phyloP scores from a whole-genome alignment of 1,140 invertebrate genomes.

The Penaeus vannamei region DNA sequence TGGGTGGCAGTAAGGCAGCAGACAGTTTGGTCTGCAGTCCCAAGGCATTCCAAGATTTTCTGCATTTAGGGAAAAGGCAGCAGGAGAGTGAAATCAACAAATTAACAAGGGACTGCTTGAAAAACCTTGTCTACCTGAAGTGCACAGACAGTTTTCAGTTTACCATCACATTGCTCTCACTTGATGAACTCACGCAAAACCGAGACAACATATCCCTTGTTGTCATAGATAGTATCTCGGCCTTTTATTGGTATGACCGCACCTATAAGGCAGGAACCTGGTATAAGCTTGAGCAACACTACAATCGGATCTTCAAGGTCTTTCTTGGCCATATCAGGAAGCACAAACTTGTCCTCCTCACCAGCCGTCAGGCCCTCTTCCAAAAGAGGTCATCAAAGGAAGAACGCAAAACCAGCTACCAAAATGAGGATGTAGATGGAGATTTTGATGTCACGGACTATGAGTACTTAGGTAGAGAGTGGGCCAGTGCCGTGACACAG shows the following conservation, averaged over 20 bases:
- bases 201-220: neutral
- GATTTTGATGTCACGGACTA: neutral
- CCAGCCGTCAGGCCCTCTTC: neutral
- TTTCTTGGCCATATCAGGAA: neutral
- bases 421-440: neutral
- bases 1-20: neutral
- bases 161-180: neutral
- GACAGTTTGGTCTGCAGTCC: neutral
- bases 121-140: neutral
- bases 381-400: neutral
- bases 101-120: conserved; percentile 1
- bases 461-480: neutral
- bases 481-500: too few species aligned
- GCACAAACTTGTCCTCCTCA: neutral
- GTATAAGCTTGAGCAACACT: neutral
- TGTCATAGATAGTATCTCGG: neutral
- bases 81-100: neutral
- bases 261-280: conserved; percentile 1
- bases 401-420: neutral
- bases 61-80: neutral
- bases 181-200: neutral
- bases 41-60: neutral
- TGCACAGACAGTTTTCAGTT: conserved; percentile 4
- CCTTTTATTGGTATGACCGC: conserved; percentile 1
- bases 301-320: neutral